Evolutionary conservation across 2,113 vertebrate genomes (phyloP).

Genomic region (Crotalus helleri): DNA sequence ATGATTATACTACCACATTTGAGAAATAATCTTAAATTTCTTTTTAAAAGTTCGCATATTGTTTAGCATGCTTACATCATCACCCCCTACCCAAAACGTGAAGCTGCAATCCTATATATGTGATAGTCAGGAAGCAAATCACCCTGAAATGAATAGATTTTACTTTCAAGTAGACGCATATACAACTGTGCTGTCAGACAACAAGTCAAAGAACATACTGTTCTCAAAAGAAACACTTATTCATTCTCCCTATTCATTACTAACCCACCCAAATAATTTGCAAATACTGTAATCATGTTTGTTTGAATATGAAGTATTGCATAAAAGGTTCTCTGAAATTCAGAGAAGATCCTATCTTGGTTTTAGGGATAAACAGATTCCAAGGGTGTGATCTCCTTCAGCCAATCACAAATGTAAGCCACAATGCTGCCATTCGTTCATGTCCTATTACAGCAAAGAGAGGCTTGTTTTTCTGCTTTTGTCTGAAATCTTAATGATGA

Average conservation of each 20-base stretch:
- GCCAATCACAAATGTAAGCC: conserved; percentile 69
- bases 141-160: background rate
- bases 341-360: conserved; percentile 42
- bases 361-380: conserved; percentile 75
- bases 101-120: background rate
- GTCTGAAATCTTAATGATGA: conserved; percentile 61
- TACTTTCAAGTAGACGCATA: background rate
- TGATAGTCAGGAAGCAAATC: background rate
- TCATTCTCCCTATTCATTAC: conserved; percentile 16
- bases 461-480: conserved; percentile 74
- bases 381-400: conserved; percentile 76
- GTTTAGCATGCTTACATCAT: conserved; percentile 23
- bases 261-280: conserved; percentile 15
- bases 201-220: conserved; percentile 24
- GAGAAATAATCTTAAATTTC: conserved; percentile 33
- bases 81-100: background rate
- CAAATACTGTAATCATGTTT: conserved; percentile 40
- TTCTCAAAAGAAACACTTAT: conserved; percentile 12
- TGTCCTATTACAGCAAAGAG: conserved; percentile 51
- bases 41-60: conserved; percentile 14
- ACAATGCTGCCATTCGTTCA: conserved; percentile 43
- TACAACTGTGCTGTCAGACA: background rate
- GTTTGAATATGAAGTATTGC: conserved; percentile 45
- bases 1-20: conserved; percentile 3
- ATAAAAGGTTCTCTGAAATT: conserved; percentile 45